These are phyloP conservation scores for Nothura maculosa DNA, from an alignment of 2,797 vertebrate species.

Conservation along the genomic window DNA sequence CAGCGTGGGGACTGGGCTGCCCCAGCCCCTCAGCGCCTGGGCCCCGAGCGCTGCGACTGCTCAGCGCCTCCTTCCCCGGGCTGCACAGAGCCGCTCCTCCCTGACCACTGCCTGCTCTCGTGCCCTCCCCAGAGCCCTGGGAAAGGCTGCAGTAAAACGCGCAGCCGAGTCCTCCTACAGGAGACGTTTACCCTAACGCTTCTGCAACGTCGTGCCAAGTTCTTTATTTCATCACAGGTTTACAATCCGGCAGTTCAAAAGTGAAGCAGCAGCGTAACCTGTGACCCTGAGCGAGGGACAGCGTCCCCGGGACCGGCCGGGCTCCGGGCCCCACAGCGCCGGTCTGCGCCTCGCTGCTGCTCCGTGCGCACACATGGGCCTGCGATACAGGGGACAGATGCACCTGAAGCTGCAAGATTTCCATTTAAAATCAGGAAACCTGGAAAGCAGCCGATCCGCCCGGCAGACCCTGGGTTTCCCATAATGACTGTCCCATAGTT, in stretches of 20 bases:
- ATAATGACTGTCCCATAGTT: neutral
- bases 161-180: neutral
- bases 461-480: neutral
- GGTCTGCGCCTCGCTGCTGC: neutral
- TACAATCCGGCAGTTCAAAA: neutral
- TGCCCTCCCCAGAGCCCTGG: neutral
- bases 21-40: neutral
- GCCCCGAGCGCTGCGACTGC: neutral
- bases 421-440: neutral
- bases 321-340: neutral
- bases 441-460: accelerated
- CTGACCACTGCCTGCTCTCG: neutral
- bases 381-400: accelerated
- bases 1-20: neutral
- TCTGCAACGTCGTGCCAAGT: neutral
- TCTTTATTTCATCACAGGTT: neutral
- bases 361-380: accelerated
- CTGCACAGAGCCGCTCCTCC: neutral
- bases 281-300: accelerated
- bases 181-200: neutral
- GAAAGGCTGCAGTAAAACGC: neutral
- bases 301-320: accelerated
- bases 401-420: neutral
- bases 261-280: accelerated
- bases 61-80: neutral